Evolutionary conservation across 2,113 vertebrate species (phyloP).

Genomic region (Hucho hucho): DNA sequence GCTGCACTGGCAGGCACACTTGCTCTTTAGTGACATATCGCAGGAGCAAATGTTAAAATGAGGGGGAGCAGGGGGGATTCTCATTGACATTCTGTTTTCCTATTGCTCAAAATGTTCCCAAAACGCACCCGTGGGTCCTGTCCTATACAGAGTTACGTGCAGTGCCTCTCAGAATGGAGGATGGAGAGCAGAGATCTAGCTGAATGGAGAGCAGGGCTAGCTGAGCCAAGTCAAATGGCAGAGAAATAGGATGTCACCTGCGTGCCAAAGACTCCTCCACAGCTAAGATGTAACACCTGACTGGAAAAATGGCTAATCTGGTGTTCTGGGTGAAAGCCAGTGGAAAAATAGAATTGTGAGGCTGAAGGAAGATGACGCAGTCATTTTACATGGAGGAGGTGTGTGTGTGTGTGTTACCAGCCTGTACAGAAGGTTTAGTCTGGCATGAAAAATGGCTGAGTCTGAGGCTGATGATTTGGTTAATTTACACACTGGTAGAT

Average conservation of each 20-base stretch:
- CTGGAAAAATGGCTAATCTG: conserved; percentile 46
- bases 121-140: conserved; percentile 68
- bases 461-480: background rate
- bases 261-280: conserved; percentile 48
- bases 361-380: conserved; percentile 10
- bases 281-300: conserved; percentile 60
- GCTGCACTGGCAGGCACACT: conserved; percentile 63
- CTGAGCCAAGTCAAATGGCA: conserved; percentile 59
- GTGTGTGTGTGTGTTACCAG: background rate
- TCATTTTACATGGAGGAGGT: background rate
- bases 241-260: conserved; percentile 53
- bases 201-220: background rate
- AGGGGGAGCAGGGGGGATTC: conserved; percentile 55
- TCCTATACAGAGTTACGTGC: conserved; percentile 57
- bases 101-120: conserved; percentile 48
- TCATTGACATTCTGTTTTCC: conserved; percentile 71
- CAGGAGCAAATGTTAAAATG: conserved; percentile 70
- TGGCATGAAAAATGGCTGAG: too few relatives aligned
- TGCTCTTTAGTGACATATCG: conserved; percentile 78
- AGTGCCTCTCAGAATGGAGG: conserved; percentile 23
- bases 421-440: too few relatives aligned
- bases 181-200: background rate
- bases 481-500: background rate
- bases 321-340: conserved; percentile 46
- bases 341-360: conserved; percentile 20